Evolutionary conservation across 2,888 invertebrate genomes (phyloP), one percentile per base, ranked within the genome.

Genomic region (Agrotis segetum): DNA sequence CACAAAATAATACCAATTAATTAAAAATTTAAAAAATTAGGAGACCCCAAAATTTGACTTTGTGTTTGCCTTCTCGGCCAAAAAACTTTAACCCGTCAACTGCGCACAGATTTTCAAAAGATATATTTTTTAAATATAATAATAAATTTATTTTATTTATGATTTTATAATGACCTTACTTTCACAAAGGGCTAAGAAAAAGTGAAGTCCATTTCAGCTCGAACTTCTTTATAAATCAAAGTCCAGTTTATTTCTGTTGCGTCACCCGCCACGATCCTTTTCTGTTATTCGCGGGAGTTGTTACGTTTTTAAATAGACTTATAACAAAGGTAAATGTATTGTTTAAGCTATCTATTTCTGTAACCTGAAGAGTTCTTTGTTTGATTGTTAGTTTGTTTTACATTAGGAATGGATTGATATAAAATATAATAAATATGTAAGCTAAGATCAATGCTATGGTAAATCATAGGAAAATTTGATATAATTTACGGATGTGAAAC

Each of bases 211-310:
- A 17, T 19, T 49, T 52, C 0, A 17, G 69, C 40, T 61, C 34
- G 16, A 44, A 64, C 52, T 79, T 63, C 49, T 64, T 86, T 85
- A 79, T 85, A 85, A 85, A 76, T 72, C 52, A 53, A 59, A 70
- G 52, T 56, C 40, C 44, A 21, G 67, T 77, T 68, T 85, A 85
- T 85, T 85, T 85, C 63, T 58, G 81, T 71, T 40, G 34, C 60
- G 67, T 74, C 85, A 85, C 85, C 86, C 85, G 66, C 85, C 16
- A 59, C 68, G 85, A 55, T 84, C 76, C 61, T 49, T 67, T 86
- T 84, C 66, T 71, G 86, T 34, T 76, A 71, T 58, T 85, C 80
- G 88, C 87, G 89, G 91, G 91, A 86, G 91, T 78, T 76, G 63
- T 61, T 40, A 69, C 58, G 76, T 71, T 71, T 40, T 59, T 53